phyloP scores from a whole-genome alignment of 2,797 vertebrate species.

The Melanotaenia trifasciata region DNA sequence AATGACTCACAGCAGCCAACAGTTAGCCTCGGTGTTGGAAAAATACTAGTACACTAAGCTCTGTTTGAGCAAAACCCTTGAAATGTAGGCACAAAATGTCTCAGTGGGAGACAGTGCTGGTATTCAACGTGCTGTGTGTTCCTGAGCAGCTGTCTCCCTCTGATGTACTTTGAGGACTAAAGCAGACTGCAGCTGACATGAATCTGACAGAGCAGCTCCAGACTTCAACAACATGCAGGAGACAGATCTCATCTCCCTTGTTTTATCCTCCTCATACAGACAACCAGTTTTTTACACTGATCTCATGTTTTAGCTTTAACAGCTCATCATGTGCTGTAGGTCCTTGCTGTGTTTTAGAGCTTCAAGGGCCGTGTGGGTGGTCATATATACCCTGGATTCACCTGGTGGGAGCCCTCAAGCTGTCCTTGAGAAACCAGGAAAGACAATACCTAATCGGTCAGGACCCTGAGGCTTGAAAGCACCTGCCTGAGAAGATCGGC shows the following conservation, averaged over 20 bases:
- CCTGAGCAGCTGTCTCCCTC: slow-evolving; percentile 39
- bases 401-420: slow-evolving; percentile 42
- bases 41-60: slow-evolving; percentile 1
- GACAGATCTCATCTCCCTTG: slow-evolving; percentile 20
- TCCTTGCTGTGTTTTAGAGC: slow-evolving; percentile 12
- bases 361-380: slow-evolving; percentile 12
- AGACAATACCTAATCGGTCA: slow-evolving; percentile 25
- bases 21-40: slow-evolving; percentile 11
- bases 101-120: slow-evolving; percentile 11
- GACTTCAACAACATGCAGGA: slow-evolving; percentile 33
- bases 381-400: slow-evolving; percentile 24
- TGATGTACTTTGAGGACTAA: slow-evolving; percentile 35
- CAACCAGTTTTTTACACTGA: slow-evolving; percentile 23
- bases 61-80: slow-evolving; percentile 5
- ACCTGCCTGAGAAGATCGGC: slow-evolving; percentile 22
- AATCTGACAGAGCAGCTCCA: slow-evolving; percentile 54
- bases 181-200: slow-evolving; percentile 53
- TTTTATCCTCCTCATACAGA: slow-evolving; percentile 18
- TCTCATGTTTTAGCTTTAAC: slow-evolving; percentile 16
- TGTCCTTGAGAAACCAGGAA: slow-evolving; percentile 7
- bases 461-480: slow-evolving; percentile 25
- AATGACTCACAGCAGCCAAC: slow-evolving; percentile 47
- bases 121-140: slow-evolving; percentile 30
- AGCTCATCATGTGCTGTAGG: not conserved
- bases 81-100: slow-evolving; percentile 24